Percentiles rank a stretch among this genome's conserved stretches.
Conservation (phyloP, 2,113 vertebrate genomes). For the Opisthocomus hoazin region DNA sequence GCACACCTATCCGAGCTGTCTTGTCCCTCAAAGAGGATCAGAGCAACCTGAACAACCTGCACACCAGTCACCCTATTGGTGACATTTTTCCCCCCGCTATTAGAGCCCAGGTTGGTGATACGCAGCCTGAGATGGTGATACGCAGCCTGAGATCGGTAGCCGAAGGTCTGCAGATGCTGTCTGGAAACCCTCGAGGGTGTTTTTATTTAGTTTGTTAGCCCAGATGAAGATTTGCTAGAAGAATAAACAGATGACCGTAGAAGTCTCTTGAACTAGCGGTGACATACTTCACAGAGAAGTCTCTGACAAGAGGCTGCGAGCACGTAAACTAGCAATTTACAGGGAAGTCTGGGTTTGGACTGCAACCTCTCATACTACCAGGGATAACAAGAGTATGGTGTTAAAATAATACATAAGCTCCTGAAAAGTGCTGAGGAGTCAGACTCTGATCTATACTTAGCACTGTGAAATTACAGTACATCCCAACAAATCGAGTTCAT, state of each 20-base stretch:
- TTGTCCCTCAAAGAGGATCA: neutral
- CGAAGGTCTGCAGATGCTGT: neutral
- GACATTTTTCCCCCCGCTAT: neutral
- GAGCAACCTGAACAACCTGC: neutral
- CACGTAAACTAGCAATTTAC: neutral
- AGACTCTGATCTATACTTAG: slow-evolving; percentile 27
- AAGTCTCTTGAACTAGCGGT: neutral
- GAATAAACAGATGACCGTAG: neutral
- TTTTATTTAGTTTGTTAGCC: neutral
- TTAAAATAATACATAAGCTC: slow-evolving; percentile 14
- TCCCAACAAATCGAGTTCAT: neutral
- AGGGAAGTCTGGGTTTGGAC: slow-evolving; percentile 17
- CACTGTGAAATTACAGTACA: neutral
- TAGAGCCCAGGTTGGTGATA: neutral
- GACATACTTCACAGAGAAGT: neutral
- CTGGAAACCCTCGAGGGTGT: neutral
- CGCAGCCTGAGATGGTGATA: accelerated
- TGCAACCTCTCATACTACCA: neutral
- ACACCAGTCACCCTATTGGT: neutral
- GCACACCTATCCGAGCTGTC: neutral
- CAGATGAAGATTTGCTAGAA: neutral
- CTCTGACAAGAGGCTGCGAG: neutral
- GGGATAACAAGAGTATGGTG: neutral
- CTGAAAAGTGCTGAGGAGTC: slow-evolving; percentile 27
- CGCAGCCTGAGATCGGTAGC: neutral